Conservation (phyloP, 2,797 vertebrate species). For the Chaunax sp. region DNA sequence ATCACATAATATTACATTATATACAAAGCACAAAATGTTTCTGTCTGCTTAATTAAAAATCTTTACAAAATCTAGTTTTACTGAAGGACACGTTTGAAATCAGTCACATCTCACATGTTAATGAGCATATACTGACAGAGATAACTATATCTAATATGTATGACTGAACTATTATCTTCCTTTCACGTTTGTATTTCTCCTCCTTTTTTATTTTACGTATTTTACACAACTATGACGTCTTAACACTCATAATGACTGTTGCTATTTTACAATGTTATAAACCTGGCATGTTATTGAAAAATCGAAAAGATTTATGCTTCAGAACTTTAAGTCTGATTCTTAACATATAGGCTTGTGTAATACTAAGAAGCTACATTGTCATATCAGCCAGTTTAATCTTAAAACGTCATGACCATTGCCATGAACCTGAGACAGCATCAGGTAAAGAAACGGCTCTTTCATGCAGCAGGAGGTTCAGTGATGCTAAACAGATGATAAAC, state of each 20-base stretch:
- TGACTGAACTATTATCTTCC: not conserved
- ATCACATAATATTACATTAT: not conserved
- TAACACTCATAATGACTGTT: not conserved
- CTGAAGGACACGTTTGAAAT: not conserved
- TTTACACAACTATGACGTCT: not conserved
- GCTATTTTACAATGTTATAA: not conserved
- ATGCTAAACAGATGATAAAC: slow-evolving; percentile 26
- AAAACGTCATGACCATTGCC: slow-evolving; percentile 2
- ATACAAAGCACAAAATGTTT: not conserved
- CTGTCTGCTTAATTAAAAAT: no score
- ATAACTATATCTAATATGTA: not conserved
- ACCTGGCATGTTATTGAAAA: not conserved
- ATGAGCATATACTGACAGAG: not conserved
- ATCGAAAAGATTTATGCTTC: not conserved
- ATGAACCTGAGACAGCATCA: slow-evolving; percentile 32
- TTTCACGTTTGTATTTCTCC: not conserved
- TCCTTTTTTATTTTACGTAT: not conserved
- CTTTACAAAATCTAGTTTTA: no score
- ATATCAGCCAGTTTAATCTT: not conserved
- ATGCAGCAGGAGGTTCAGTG: slow-evolving; percentile 23
- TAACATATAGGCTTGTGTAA: not conserved
- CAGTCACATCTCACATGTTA: not conserved
- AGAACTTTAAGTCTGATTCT: not conserved
- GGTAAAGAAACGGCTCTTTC: slow-evolving; percentile 1
- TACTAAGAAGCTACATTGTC: not conserved